Evolutionary conservation across 1,140 invertebrate genomes (phyloP), one percentile per base, ranked within the genome.

Genomic region (Dreissena rostriformis): DNA sequence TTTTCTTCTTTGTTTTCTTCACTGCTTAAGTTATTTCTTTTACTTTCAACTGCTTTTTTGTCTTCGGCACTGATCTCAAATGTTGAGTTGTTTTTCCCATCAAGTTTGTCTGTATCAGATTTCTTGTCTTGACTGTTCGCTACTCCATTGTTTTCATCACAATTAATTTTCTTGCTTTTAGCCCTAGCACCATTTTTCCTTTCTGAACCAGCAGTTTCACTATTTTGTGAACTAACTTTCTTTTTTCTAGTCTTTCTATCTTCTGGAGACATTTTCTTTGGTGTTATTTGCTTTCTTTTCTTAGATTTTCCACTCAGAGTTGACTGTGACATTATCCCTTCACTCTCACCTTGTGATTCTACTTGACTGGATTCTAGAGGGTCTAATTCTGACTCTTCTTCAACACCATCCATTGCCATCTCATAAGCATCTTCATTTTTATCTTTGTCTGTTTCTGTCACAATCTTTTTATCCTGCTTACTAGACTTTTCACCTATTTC

Each of bases 231-330:
- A 39, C 39, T 5, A 39, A 39, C 39, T 5, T 8, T 81, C 28
- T 68, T 73, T 28, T 72, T 76, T n/a, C 14, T 28, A 22, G 10
- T 14, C 55, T 77, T 76, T n/a, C n/a, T 67, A 63, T 67, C 61
- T 78, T 82, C 74, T 17, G 55, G 67, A 73, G 74, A 61, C 39
- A 70, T 24, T 55, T 88, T 89, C 80, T 88, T 88, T 8, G 88
- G 88, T 5, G 86, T 85, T 15, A 75, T 63, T 39, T 87, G 86
- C 68, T 90, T 91, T 71, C 90, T 85, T 63, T 86, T 88, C 8
- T 84, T 82, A 12, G 74, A 78, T 85, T 82, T 83, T 28, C 70
- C 66, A n/a, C 39, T 65, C 6, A 10, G 57, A n/a, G 57, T 61
- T 61, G 39, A 8, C 39, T 39, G 39, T 39, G 39, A 39, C 2